Conservation (phyloP, 2,113 vertebrate genomes). For the Dasyurus viverrinus region DNA sequence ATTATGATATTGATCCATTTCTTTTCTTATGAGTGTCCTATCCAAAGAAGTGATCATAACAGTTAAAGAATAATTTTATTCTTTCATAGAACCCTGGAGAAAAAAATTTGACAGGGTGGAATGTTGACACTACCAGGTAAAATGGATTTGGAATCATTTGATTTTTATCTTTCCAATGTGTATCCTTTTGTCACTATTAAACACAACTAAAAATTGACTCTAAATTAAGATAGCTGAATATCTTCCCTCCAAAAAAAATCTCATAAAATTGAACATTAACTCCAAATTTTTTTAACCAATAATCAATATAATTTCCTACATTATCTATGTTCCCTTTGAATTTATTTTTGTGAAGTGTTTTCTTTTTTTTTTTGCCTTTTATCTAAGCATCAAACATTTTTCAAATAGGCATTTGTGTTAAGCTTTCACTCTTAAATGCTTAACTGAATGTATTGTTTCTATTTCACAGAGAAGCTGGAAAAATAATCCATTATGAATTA, state of each 20-base stretch:
- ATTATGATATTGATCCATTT: neutral
- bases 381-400: neutral
- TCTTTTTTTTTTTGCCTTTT: neutral
- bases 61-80: neutral
- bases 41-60: neutral
- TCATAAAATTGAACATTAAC: neutral
- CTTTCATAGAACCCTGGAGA: neutral
- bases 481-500: neutral
- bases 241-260: neutral
- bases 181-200: neutral
- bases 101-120: neutral
- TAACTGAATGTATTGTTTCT: neutral
- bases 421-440: neutral
- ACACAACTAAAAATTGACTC: neutral
- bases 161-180: neutral
- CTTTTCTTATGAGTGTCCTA: neutral
- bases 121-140: neutral
- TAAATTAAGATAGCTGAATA: neutral
- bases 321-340: neutral
- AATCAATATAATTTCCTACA: neutral
- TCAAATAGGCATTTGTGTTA: neutral
- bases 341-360: neutral
- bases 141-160: neutral
- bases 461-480: neutral
- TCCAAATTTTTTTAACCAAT: neutral